Percentiles rank a stretch among this genome's conserved stretches.
Conservation (phyloP, 2,113 vertebrate genomes). For the Microtus montanus region DNA sequence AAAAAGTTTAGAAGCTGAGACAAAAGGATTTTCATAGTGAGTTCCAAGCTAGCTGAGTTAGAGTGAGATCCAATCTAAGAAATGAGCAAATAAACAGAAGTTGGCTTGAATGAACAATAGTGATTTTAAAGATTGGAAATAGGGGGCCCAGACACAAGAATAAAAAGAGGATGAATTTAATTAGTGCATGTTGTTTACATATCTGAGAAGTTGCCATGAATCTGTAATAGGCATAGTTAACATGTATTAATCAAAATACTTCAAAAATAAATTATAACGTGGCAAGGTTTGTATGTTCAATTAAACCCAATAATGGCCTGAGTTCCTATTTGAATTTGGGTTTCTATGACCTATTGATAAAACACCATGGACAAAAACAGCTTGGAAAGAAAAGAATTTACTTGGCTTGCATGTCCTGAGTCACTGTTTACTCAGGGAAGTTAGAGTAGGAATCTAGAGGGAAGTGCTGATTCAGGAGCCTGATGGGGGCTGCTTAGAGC, state of each 20-base stretch:
- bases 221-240: neutral
- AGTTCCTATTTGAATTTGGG: neutral
- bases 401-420: neutral
- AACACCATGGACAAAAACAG: neutral
- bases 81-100: neutral
- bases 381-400: neutral
- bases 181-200: neutral
- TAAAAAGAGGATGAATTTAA: neutral
- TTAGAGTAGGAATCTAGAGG: neutral
- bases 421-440: neutral
- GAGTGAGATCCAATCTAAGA: neutral
- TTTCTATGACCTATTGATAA: neutral
- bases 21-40: neutral
- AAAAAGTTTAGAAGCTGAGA: neutral
- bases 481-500: neutral
- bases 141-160: accelerated
- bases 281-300: neutral
- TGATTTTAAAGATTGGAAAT: neutral
- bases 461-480: neutral
- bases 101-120: neutral
- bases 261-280: neutral
- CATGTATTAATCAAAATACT: neutral
- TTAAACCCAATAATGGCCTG: neutral
- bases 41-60: neutral
- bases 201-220: neutral